phyloP scores from a whole-genome alignment of 2,888 invertebrate genomes.

The Philereme transversata region DNA sequence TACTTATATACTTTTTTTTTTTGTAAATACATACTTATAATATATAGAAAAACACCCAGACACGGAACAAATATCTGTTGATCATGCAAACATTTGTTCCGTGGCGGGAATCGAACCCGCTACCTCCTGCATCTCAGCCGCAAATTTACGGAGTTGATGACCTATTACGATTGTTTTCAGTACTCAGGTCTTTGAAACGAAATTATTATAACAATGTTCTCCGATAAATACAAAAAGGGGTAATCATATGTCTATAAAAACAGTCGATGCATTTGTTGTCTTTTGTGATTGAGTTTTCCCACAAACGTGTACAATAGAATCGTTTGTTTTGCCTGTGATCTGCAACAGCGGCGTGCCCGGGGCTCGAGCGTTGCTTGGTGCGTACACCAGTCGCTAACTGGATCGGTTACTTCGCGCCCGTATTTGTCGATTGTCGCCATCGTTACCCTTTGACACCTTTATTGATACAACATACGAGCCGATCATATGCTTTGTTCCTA shows the following conservation, averaged over 20 bases:
- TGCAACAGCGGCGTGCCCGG: conserved; percentile 52
- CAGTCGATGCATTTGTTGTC: conserved; percentile 57
- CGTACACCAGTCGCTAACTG: conserved; percentile 57
- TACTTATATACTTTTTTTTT: too few relatives aligned
- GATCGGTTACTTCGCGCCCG: conserved; percentile 63
- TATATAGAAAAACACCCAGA: too few relatives aligned
- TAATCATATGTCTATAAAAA: conserved; percentile 44
- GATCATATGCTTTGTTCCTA: conserved; percentile 22
- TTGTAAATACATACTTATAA: too few relatives aligned
- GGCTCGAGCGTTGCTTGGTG: conserved; percentile 46
- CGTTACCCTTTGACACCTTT: conserved; percentile 45
- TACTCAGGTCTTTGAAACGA: conserved; percentile 12
- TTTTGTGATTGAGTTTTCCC: conserved; percentile 74
- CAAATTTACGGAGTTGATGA: background rate
- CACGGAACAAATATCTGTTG: too few relatives aligned
- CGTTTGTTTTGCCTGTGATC: conserved; percentile 70
- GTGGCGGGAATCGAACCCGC: too few relatives aligned
- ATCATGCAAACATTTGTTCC: too few relatives aligned
- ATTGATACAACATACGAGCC: conserved; percentile 51
- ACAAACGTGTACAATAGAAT: conserved; percentile 71
- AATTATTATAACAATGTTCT: conserved; percentile 33
- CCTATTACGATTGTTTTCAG: conserved; percentile 1
- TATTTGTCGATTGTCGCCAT: conserved; percentile 50
- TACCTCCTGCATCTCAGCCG: too few relatives aligned
- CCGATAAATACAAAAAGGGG: conserved; percentile 33